Evolutionary conservation across 2,797 vertebrate genomes (phyloP).

Genomic region (Paramormyrops hopkinsi): DNA sequence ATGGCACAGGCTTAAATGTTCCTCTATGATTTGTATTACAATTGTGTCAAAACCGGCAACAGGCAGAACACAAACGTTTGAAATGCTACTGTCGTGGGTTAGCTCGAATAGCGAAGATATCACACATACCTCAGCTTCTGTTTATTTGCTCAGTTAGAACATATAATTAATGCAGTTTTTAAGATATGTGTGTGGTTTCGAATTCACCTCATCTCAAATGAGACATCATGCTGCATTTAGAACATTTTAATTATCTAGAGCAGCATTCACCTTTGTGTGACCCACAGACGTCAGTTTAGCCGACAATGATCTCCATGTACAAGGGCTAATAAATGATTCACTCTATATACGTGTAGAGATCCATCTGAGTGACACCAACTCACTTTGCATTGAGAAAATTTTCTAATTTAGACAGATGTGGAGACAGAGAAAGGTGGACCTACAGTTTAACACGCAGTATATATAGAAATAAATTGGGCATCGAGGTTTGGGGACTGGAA

Average conservation of each 20-base stretch:
- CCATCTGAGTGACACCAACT: neutral
- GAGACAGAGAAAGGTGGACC: neutral
- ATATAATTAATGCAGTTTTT: neutral
- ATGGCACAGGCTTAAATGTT: neutral
- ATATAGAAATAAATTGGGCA: neutral
- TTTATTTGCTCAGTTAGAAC: neutral
- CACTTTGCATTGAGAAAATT: neutral
- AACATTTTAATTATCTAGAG: neutral
- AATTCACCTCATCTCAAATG: neutral
- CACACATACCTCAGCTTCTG: neutral
- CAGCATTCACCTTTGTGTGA: neutral
- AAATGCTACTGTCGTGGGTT: neutral
- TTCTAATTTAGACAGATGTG: neutral
- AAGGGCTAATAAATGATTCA: neutral
- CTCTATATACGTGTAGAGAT: neutral
- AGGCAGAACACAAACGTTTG: neutral
- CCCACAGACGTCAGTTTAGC: neutral
- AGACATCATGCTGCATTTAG: neutral
- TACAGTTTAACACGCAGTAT: neutral
- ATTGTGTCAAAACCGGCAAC: neutral
- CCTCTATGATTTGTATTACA: neutral
- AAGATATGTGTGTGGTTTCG: neutral
- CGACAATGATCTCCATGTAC: neutral
- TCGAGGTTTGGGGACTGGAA: neutral
- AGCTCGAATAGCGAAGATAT: neutral